Conservation (phyloP, 2,113 vertebrate species). For the Mastomys natalensis region DNA sequence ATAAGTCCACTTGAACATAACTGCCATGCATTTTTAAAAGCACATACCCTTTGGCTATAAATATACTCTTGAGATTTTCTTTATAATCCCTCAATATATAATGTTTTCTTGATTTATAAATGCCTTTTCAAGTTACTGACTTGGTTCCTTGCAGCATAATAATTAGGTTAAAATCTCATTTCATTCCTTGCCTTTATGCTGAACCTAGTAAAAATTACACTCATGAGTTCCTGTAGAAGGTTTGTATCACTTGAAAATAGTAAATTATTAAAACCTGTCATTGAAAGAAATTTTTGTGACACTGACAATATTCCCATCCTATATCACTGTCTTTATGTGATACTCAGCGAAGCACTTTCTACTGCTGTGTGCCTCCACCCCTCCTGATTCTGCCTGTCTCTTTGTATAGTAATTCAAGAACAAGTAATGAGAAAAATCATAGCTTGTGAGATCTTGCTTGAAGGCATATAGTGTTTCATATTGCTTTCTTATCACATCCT, state of each 20-base stretch:
- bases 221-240: background rate
- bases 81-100: background rate
- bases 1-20: background rate
- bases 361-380: too few relatives aligned
- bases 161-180: background rate
- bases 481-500: background rate
- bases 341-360: background rate
- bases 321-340: too few relatives aligned
- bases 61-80: background rate
- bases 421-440: background rate
- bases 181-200: background rate
- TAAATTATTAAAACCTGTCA: background rate
- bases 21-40: background rate
- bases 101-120: background rate
- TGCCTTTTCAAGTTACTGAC: background rate
- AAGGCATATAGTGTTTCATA: background rate
- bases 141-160: background rate
- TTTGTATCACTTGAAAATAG: background rate
- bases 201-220: background rate
- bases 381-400: background rate
- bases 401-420: background rate
- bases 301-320: background rate
- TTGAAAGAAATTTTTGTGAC: background rate
- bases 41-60: background rate
- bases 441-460: background rate